Percentiles rank a stretch among this genome's conserved stretches.
These are phyloP conservation scores for Trachurus trachurus DNA, from an alignment of 2,797 vertebrate genomes.

Conservation along the genomic window DNA sequence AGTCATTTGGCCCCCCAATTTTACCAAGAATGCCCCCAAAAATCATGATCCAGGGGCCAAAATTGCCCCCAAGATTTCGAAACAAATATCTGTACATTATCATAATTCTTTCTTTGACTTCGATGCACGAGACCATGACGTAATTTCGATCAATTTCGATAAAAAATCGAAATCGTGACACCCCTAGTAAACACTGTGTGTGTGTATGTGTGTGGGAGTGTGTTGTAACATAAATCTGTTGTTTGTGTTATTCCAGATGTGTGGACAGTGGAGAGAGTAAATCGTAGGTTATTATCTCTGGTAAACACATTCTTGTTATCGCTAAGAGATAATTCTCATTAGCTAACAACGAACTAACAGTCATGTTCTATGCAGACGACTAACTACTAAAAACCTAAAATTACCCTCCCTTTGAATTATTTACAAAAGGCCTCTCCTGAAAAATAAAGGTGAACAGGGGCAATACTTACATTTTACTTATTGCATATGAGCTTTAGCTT, in stretches of 20 bases:
- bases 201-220: not conserved
- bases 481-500: no score
- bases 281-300: conserved; percentile 89
- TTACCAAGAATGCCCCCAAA: no score
- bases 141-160: no score
- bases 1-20: no score
- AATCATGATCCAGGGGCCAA: no score
- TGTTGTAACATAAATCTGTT: conserved; percentile 64
- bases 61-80: no score
- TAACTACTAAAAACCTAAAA: conserved; percentile 58
- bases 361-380: conserved; percentile 31
- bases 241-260: conserved; percentile 91
- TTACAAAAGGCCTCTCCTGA: not conserved
- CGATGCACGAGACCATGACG: no score
- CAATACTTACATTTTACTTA: no score
- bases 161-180: no score
- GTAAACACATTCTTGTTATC: conserved; percentile 85
- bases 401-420: not conserved
- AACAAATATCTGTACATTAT: no score
- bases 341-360: conserved; percentile 61
- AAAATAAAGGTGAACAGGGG: not conserved
- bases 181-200: no score
- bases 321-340: conserved; percentile 54
- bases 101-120: no score
- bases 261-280: conserved; percentile 88